Percentiles rank a stretch among this genome's conserved stretches.
Conservation (phyloP, 2,888 invertebrate genomes). For the Drosophila mimetica region DNA sequence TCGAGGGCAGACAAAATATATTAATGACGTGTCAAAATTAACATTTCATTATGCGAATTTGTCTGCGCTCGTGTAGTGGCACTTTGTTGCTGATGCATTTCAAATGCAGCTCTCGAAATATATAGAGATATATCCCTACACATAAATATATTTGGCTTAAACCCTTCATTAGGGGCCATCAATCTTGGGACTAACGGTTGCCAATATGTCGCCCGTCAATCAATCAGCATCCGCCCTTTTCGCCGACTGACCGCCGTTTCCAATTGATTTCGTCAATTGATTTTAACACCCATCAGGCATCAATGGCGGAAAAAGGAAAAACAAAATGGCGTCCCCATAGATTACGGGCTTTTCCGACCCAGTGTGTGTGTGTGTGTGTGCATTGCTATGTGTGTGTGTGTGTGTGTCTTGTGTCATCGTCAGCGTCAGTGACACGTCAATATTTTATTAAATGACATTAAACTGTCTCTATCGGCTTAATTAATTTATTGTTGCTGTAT, state of each 20-base stretch:
- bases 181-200: conserved; percentile 56
- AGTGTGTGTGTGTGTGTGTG: conserved; percentile 19
- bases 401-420: conserved; percentile 64
- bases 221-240: conserved; percentile 69
- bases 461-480: conserved; percentile 84
- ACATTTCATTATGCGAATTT: conserved; percentile 80
- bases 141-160: background rate
- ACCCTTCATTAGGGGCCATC: conserved; percentile 53
- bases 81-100: conserved; percentile 36
- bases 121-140: no score
- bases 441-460: conserved; percentile 84
- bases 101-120: conserved; percentile 30
- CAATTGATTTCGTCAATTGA: conserved; percentile 84
- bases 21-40: conserved; percentile 84
- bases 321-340: conserved; percentile 68
- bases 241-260: conserved; percentile 76
- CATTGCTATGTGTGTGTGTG: no score
- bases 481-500: conserved; percentile 84
- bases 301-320: conserved; percentile 60
- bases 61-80: conserved; percentile 32
- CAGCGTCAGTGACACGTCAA: conserved; percentile 82
- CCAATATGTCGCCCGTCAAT: conserved; percentile 81
- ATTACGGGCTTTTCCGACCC: conserved; percentile 29
- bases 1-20: conserved; percentile 75
- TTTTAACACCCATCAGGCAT: conserved; percentile 81